Conservation (phyloP, 2,888 invertebrate genomes). For the Alviniconcha strummeri region DNA sequence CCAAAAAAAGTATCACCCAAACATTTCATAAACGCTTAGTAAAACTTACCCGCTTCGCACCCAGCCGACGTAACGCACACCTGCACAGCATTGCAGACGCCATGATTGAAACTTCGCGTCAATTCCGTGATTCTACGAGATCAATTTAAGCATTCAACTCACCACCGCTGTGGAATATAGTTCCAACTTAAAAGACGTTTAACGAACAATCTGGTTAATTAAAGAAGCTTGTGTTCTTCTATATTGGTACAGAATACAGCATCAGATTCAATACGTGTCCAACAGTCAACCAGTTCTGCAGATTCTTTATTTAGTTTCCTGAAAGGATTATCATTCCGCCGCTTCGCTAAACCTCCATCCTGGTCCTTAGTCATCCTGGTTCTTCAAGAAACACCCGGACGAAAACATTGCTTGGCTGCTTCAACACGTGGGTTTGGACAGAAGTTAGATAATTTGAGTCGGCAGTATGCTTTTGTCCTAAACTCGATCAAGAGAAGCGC, state of each 20-base stretch:
- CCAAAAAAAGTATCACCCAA: too few species aligned
- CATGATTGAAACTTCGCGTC: conserved; percentile 5
- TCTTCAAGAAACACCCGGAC: conserved; percentile 71
- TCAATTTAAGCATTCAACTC: neutral
- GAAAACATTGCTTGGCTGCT: conserved; percentile 70
- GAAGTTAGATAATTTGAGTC: conserved; percentile 9
- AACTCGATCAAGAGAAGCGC: neutral
- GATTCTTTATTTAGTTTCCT: neutral
- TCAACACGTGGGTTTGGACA: conserved; percentile 41
- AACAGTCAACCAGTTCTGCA: too few species aligned
- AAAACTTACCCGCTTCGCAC: conserved; percentile 18
- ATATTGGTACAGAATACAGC: too few species aligned
- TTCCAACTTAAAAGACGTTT: neutral
- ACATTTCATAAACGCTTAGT: too few species aligned
- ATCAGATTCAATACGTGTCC: too few species aligned
- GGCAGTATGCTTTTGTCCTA: neutral
- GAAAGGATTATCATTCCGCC: conserved; percentile 11
- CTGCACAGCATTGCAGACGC: conserved; percentile 29
- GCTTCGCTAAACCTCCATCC: conserved; percentile 49
- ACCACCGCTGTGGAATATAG: conserved; percentile 12
- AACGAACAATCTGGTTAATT: too few species aligned
- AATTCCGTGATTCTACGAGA: conserved; percentile 16
- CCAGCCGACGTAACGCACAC: conserved; percentile 18
- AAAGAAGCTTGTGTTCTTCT: too few species aligned
- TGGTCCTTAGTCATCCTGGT: conserved; percentile 71